phyloP scores from a whole-genome alignment of 2,888 invertebrate genomes.

The Sarcophaga carnaria region DNA sequence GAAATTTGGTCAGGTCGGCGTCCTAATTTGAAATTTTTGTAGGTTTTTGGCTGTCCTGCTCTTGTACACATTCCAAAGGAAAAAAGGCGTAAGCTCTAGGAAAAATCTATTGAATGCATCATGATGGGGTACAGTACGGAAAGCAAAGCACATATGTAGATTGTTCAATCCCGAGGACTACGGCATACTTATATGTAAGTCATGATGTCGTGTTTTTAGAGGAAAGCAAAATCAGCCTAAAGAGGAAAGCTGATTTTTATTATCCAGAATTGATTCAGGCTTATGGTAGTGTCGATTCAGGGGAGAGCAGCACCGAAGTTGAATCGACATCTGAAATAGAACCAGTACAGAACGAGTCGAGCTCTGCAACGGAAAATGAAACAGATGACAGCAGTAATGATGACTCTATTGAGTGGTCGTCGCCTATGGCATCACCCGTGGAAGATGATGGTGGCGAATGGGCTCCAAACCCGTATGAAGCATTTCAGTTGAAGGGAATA shows the following conservation, averaged over 20 bases:
- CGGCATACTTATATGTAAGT: not conserved
- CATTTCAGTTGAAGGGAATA: no score
- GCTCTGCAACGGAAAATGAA: not conserved
- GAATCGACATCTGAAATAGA: slow-evolving; percentile 27
- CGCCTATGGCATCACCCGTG: no score
- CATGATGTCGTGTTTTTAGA: slow-evolving; percentile 40
- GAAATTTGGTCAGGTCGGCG: slow-evolving; percentile 59
- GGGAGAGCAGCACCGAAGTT: slow-evolving; percentile 1
- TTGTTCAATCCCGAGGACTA: slow-evolving; percentile 22
- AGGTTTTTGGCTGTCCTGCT: no score
- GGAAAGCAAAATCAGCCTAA: not conserved
- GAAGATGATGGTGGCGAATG: slow-evolving; percentile 9
- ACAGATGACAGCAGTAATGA: slow-evolving; percentile 8
- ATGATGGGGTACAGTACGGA: slow-evolving; percentile 40
- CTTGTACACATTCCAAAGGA: slow-evolving; percentile 27
- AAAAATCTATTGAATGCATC: slow-evolving; percentile 34
- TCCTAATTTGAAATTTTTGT: not conserved
- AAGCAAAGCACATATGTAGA: slow-evolving; percentile 14
- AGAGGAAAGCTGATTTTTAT: not conserved
- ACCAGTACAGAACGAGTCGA: not conserved
- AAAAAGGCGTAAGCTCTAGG: slow-evolving; percentile 40
- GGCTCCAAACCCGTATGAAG: not conserved
- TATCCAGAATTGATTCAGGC: not conserved
- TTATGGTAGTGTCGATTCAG: slow-evolving; percentile 24
- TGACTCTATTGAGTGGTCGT: not conserved